These are phyloP conservation scores for Leptoclinus maculatus DNA, from an alignment of 2,797 vertebrate species.

Conservation along the genomic window DNA sequence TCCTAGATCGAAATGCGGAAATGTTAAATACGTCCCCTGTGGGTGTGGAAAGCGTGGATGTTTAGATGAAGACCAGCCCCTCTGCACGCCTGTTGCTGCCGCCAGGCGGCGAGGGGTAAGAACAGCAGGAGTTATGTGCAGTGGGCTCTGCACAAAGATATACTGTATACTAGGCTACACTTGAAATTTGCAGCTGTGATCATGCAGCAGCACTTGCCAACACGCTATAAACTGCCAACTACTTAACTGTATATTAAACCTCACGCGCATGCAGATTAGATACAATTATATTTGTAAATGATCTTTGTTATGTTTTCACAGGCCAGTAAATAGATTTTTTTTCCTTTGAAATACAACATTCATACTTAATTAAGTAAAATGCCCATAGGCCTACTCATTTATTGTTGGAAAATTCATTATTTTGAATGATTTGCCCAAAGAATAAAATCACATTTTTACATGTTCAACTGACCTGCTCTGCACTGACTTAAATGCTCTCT, in stretches of 20 bases:
- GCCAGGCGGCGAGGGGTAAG: conserved; percentile 19
- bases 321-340: not conserved
- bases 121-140: not conserved
- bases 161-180: too few relatives aligned
- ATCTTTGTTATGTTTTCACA: not conserved
- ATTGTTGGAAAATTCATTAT: not conserved
- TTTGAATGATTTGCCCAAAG: not conserved
- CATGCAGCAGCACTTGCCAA: not conserved
- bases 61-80: not conserved
- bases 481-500: not conserved
- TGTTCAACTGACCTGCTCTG: not conserved
- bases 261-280: not conserved
- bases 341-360: not conserved
- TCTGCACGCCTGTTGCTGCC: conserved; percentile 27
- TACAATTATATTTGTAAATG: not conserved
- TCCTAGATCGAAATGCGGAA: conserved; percentile 48
- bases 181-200: not conserved
- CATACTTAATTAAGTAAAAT: not conserved
- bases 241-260: not conserved
- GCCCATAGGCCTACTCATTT: not conserved
- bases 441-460: not conserved
- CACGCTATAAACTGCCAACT: not conserved
- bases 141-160: not conserved
- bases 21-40: conserved; percentile 17
- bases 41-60: conserved; percentile 12